A percentile compares a stretch with the other conserved stretches of the same genome.
Conservation (phyloP, 2,888 invertebrate genomes). For the Galerucella calmariensis region DNA sequence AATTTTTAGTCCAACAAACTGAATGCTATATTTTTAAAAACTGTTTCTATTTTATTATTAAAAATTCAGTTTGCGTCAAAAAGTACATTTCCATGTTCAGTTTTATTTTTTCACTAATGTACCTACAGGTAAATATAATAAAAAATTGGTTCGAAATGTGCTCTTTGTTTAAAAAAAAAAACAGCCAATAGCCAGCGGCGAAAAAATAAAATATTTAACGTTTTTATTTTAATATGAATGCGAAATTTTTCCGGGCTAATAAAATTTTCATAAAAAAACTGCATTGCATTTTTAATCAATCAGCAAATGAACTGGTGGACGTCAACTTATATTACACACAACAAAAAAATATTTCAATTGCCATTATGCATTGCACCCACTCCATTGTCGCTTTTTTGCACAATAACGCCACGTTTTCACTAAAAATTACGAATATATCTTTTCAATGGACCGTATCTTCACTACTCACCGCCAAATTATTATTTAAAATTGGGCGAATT, state of each 20-base stretch:
- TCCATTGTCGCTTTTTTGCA: background rate
- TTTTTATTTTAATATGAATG: conserved; percentile 14
- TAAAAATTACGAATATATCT: background rate
- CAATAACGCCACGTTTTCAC: background rate
- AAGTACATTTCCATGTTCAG: background rate
- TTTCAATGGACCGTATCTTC: background rate
- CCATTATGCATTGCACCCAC: background rate
- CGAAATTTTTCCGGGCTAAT: conserved; percentile 11
- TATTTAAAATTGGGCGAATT: background rate
- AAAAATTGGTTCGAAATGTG: conserved; percentile 2
- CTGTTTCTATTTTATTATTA: background rate
- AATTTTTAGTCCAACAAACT: too few species aligned
- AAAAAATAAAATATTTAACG: conserved; percentile 18
- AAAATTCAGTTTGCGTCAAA: background rate
- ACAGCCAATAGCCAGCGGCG: background rate
- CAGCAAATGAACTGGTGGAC: background rate
- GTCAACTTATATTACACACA: conserved; percentile 16
- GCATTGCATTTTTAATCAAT: conserved; percentile 11
- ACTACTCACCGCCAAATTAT: background rate
- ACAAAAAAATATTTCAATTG: background rate
- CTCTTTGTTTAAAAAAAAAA: conserved; percentile 5
- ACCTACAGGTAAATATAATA: background rate
- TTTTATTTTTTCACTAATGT: background rate
- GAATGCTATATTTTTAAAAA: background rate
- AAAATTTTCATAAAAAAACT: conserved; percentile 11